phyloP scores from a whole-genome alignment of 1,140 invertebrate genomes.

The Tetramorium alpestre region DNA sequence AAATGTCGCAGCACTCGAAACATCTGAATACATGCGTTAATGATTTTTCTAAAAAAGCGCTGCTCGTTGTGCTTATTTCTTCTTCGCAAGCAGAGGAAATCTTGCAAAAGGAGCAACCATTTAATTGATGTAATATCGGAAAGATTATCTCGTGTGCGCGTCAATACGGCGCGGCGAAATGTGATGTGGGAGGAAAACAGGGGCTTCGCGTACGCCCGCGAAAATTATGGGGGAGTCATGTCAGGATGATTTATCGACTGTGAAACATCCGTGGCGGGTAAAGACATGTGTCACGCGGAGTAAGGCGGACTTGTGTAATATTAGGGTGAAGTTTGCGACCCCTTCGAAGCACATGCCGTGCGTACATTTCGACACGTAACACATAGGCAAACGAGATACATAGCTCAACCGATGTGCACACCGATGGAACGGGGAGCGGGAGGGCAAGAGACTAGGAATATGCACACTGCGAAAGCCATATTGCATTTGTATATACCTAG shows the following conservation, averaged over 20 bases:
- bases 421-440: not conserved
- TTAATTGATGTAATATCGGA: not conserved
- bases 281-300: slow-evolving; percentile 38
- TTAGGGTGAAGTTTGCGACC: slow-evolving; percentile 42
- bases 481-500: not conserved
- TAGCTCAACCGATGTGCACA: not conserved
- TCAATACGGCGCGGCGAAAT: not conserved
- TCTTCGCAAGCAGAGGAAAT: not conserved
- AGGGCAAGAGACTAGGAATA: not conserved
- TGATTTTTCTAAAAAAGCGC: not conserved
- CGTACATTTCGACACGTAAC: slow-evolving; percentile 43
- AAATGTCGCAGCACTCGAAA: not conserved
- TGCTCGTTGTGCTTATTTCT: not conserved
- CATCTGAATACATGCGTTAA: not conserved
- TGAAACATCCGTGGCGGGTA: slow-evolving; percentile 22
- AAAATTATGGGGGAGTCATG: slow-evolving; percentile 15
- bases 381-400: slow-evolving; percentile 31
- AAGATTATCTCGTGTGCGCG: slow-evolving; percentile 10
- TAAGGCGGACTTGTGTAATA: slow-evolving; percentile 25
- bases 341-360: slow-evolving; percentile 7
- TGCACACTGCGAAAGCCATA: slow-evolving; percentile 8
- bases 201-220: not conserved
- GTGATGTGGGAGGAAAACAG: not conserved
- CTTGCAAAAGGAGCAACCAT: not conserved
- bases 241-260: slow-evolving; percentile 52